These are phyloP conservation scores for Stichopus chloronotus DNA, from an alignment of 35 echinoderm and acorn worm species.

Conservation along the genomic window DNA sequence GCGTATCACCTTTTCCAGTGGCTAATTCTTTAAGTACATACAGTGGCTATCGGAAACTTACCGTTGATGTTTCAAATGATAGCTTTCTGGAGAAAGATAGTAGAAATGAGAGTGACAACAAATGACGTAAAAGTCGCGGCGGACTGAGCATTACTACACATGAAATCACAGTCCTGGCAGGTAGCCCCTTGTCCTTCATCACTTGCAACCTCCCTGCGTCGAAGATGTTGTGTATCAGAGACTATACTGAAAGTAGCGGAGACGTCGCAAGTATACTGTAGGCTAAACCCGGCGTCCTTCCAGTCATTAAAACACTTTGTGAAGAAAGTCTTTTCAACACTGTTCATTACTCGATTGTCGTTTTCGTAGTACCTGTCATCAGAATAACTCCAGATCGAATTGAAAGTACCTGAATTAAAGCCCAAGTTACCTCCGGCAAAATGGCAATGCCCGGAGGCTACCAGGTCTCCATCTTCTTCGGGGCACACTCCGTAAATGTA, in stretches of 20 bases:
- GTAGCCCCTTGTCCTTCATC: too few relatives aligned
- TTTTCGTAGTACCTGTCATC: neutral
- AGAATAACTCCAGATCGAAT: neutral
- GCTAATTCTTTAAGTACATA: too few relatives aligned
- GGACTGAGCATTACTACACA: too few relatives aligned
- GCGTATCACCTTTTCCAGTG: too few relatives aligned
- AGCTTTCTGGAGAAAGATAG: too few relatives aligned
- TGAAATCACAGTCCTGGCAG: too few relatives aligned
- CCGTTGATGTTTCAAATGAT: too few relatives aligned
- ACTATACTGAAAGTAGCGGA: neutral
- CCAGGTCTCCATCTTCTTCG: neutral
- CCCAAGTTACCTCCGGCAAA: neutral
- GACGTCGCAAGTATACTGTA: neutral
- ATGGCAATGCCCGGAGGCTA: constrained; percentile 12
- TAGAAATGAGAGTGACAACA: too few relatives aligned
- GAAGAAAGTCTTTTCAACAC: neutral
- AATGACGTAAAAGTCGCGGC: too few relatives aligned
- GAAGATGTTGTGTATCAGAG: too few relatives aligned
- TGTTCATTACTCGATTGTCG: neutral
- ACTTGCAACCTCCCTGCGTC: too few relatives aligned
- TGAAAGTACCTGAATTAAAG: neutral
- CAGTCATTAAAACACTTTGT: neutral
- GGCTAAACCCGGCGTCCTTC: neutral
- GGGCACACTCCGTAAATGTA: neutral
- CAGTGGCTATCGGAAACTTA: too few relatives aligned